These are phyloP conservation scores for Limosa lapponica DNA, from an alignment of 2,797 vertebrate genomes.

Conservation along the genomic window DNA sequence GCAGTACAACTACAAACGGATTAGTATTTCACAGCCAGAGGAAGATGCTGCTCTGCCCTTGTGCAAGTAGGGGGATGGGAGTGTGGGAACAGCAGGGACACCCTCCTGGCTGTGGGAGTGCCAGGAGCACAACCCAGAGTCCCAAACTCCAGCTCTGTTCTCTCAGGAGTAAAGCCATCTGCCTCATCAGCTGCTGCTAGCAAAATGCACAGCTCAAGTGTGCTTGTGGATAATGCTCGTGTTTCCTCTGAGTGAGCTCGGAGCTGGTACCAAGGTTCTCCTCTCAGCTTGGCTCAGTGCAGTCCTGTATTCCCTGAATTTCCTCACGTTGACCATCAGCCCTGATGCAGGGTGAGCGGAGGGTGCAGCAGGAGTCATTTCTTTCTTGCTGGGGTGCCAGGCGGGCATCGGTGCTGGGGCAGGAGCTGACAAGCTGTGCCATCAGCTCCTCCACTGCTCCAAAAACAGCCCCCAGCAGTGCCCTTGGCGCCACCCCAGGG, in stretches of 20 bases:
- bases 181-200: rapidly evolving
- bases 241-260: rapidly evolving
- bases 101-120: not conserved
- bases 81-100: rapidly evolving
- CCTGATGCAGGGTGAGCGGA: rapidly evolving
- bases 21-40: not conserved
- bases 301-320: not conserved
- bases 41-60: not conserved
- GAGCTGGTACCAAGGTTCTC: not conserved
- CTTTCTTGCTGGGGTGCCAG: rapidly evolving
- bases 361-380: not conserved
- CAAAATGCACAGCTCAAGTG: not conserved
- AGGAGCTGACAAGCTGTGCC: not conserved
- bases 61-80: rapidly evolving
- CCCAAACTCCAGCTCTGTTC: rapidly evolving
- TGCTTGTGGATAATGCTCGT: rapidly evolving
- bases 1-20: rapidly evolving
- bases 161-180: not conserved
- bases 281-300: rapidly evolving
- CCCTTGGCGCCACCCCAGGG: not conserved
- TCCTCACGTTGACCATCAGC: no score
- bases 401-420: rapidly evolving
- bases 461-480: rapidly evolving
- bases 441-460: not conserved
- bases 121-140: not conserved